Base-by-base conservation (phyloP, 1,140 invertebrate genomes). In the Caenorhabditis briggsae region DNA sequence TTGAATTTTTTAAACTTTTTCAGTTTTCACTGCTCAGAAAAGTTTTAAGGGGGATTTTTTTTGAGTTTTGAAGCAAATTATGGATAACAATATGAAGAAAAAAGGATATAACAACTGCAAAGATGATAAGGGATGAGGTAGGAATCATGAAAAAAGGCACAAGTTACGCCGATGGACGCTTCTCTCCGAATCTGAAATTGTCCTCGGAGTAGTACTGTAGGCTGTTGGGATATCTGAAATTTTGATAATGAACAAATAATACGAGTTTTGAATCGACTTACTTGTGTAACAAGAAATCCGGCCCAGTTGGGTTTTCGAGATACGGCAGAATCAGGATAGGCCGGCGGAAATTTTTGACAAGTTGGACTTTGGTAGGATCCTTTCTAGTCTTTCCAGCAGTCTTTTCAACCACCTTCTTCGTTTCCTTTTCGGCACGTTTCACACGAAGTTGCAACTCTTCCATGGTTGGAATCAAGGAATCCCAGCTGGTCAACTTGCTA, bases 151-250 rank as follows among this genome's bases (percentile, higher is more conserved):
- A 78, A 23, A 46, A 50, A 5, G 5, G 18, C 25, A 23, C 2
- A 25, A n/a, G 23, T 78, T 50, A 78, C 18, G 70, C 43, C 12
- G 18, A 25, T n/a, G 70, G 70, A 12, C 82, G 82, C 46, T 83
- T 61, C 53, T 56, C 82, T 41, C 82, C 82, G 16, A 43, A 83
- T 20, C 23, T 83, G 20, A 83, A 83, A 48, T 83, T 74, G 61
- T 85, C 84, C 18, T 85, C 84, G 12, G 84, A 64, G 84, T 85
- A 85, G 65, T 85, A 85, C 50, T 85, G 84, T 53, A 33, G 23
- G 16, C 46, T 50, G 50, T 85, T 65, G 0, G 84, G 84, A 85
- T 85, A 85, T 56, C 84, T 85, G 78, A 23, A 86, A 82, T 46
- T 9, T 11, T 53, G 8, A n/a, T 41, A 82, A 33, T 82, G 14